Evolutionary conservation across 2,888 invertebrate species (phyloP).

Genomic region (Geotrupes spiniger): DNA sequence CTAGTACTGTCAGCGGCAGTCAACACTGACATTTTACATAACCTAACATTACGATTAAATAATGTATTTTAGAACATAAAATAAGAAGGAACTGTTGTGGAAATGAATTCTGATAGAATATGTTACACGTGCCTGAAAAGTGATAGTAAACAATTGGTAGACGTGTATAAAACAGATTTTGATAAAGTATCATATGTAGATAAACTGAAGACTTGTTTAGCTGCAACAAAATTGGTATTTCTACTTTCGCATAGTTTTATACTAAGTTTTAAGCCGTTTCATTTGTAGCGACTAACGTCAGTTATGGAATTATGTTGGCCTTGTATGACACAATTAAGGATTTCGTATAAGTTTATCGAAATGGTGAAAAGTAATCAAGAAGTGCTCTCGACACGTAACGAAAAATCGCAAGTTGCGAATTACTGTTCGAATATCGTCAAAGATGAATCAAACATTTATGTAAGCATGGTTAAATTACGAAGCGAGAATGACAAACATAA

Average conservation of each 20-base stretch:
- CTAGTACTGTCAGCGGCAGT: too few species aligned
- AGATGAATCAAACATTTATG: neutral
- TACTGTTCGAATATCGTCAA: neutral
- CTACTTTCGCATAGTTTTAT: neutral
- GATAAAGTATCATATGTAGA: constrained; percentile 31
- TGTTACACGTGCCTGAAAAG: constrained; percentile 32
- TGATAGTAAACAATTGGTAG: constrained; percentile 23
- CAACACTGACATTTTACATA: neutral
- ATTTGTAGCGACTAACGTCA: constrained; percentile 29
- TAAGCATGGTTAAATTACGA: neutral
- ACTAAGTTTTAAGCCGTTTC: constrained; percentile 4
- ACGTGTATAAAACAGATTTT: constrained; percentile 25
- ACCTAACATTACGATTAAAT: neutral
- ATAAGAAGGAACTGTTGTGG: neutral
- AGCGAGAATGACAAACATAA: neutral
- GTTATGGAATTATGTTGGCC: constrained; percentile 30
- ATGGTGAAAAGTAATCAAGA: constrained; percentile 34
- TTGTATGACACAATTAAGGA: constrained; percentile 30
- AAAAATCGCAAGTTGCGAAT: neutral
- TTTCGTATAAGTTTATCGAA: constrained; percentile 33
- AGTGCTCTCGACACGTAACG: constrained; percentile 19
- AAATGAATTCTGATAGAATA: constrained; percentile 10
- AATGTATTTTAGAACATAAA: neutral
- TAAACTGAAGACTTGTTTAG: constrained; percentile 32
- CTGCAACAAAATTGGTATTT: constrained; percentile 6